A percentile compares a stretch with the other conserved stretches of the same genome.
Conservation (phyloP, 2,797 vertebrate species). For the Halcyon smyrnensis region DNA sequence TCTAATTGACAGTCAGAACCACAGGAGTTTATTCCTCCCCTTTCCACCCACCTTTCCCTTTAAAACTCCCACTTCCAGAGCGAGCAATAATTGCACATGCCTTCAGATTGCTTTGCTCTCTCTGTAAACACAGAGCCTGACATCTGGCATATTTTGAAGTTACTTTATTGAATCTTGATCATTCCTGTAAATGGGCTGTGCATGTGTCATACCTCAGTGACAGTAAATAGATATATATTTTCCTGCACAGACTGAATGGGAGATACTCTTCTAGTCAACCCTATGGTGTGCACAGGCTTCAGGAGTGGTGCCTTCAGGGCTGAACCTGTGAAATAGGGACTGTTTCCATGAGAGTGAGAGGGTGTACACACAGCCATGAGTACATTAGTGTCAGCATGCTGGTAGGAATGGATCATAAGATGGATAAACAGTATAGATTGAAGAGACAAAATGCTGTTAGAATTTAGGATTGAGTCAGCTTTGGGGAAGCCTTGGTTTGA, state of each 20-base stretch:
- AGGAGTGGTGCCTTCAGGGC: neutral
- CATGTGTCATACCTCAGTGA: neutral
- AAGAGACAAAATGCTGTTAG: neutral
- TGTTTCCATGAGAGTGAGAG: neutral
- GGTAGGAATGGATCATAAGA: neutral
- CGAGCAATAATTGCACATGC: neutral
- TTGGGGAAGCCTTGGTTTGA: neutral
- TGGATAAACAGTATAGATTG: neutral
- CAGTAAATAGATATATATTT: neutral
- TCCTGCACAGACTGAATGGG: neutral
- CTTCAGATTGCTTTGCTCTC: neutral
- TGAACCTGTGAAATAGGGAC: neutral
- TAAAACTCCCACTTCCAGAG: neutral
- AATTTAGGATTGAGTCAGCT: neutral
- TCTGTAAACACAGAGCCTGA: conserved; percentile 26
- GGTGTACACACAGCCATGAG: accelerated
- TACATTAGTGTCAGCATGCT: neutral
- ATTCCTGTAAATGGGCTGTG: neutral
- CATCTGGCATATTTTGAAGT: conserved; percentile 54
- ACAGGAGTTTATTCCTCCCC: neutral
- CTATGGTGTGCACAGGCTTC: neutral
- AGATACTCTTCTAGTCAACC: neutral
- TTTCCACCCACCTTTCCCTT: conserved; percentile 36
- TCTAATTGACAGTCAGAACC: conserved; percentile 4
- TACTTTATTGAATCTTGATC: neutral